phyloP scores from a whole-genome alignment of 2,797 vertebrate genomes.

The Scolopax rusticola region DNA sequence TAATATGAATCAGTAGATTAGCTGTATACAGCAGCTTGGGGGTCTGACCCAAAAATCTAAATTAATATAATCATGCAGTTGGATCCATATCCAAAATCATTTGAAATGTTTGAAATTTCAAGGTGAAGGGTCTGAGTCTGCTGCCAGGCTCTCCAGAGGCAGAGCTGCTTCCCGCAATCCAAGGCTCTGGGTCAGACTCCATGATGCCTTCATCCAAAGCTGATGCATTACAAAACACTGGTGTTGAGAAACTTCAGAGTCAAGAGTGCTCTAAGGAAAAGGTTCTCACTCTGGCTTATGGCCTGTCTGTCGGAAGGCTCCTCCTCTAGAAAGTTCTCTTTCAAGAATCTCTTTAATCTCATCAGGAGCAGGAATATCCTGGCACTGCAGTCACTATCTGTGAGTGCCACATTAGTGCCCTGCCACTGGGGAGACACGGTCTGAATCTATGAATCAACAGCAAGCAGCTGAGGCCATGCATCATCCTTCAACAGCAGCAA shows the following conservation, averaged over 20 bases:
- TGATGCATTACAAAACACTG: background rate
- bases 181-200: background rate
- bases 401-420: fast-evolving
- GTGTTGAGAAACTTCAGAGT: background rate
- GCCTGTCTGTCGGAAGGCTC: background rate
- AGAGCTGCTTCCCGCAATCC: background rate
- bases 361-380: background rate
- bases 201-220: background rate
- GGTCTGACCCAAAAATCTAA: background rate
- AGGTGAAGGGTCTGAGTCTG: background rate
- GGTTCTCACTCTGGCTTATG: background rate
- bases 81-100: background rate
- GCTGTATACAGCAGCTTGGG: background rate
- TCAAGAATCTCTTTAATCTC: background rate
- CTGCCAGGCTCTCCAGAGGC: constrained; percentile 18
- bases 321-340: background rate
- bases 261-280: background rate
- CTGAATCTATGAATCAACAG: background rate
- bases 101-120: background rate
- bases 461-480: background rate
- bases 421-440: background rate
- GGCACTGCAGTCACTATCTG: background rate
- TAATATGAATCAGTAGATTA: background rate
- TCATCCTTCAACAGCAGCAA: background rate
- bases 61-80: background rate